Base-by-base conservation (phyloP, 1,140 invertebrate genomes). In the Papilio glaucus region DNA sequence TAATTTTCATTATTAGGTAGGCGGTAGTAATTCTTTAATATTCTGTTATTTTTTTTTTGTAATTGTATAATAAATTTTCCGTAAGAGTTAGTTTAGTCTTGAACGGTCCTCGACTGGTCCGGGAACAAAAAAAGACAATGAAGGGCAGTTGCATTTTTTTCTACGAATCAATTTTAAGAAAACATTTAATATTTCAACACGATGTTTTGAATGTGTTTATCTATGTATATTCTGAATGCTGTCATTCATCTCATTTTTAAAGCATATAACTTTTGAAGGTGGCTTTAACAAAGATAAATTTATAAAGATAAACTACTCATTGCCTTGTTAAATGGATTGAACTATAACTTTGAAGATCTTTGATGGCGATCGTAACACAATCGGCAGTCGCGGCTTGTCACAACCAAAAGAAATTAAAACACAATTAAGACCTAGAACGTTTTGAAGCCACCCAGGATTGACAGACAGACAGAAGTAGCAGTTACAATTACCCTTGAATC, bases 111-210 rank as follows among this genome's bases (percentile, higher is more conserved):
- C 86, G 81, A 88, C 81, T 85, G 85, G 80, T 85, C 86, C 83
- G 87, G 87, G 85, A 91, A 90, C 85, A 91, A 92, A 90, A 91
- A 90, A 92, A 91, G 88, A 91, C 89, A 91, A 87, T 89, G 90
- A 89, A 88, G 81, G 86, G 85, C 87, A 84, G 80, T 85, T 91
- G 89, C 88, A 91, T 92, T 92, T 92, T 83, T 87, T 79, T 81
- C 77, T 82, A 82, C 82, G 81, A 83, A 74, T 60, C 37, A 63
- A 65, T 26, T 71, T 75, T 73, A 75, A 77, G 74, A 70, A 71
- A 79, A 78, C 76, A 72, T 72, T 76, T 82, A 82, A 76, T 77
- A 78, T 80, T 24, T 85, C 79, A 77, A 72, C 72, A 77, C 81
- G 74, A 79, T 78, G 78, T 78, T 83, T 73, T 80, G 68, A 77